Conservation (phyloP, 2,113 vertebrate genomes). For the Peromyscus californicus region DNA sequence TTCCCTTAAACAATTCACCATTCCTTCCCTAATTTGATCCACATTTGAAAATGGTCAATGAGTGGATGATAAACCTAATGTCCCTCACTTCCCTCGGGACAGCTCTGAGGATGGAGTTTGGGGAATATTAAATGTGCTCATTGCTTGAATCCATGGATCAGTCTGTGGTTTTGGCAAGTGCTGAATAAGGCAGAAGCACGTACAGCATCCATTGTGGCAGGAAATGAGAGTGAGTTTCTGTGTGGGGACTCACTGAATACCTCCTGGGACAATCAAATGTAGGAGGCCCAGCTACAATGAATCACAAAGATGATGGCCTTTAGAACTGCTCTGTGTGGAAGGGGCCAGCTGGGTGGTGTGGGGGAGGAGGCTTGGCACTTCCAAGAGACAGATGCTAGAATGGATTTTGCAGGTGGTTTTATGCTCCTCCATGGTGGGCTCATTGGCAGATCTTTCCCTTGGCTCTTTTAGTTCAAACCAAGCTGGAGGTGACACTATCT, state of each 20-base stretch:
- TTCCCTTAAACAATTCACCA: neutral
- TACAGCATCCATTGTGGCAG: neutral
- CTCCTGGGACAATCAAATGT: conserved; percentile 34
- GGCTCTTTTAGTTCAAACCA: conserved; percentile 53
- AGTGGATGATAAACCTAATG: neutral
- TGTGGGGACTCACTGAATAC: neutral
- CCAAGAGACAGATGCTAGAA: conserved; percentile 76
- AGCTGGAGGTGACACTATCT: conserved; percentile 61
- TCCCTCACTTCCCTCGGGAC: neutral
- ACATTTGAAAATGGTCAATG: neutral
- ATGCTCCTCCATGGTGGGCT: conserved; percentile 65
- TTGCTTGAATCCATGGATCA: neutral
- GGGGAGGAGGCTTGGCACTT: conserved; percentile 70
- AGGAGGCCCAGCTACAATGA: conserved; percentile 12
- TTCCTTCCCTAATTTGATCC: neutral
- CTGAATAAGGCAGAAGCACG: neutral
- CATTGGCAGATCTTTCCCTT: conserved; percentile 77
- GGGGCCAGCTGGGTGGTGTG: neutral
- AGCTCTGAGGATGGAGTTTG: conserved; percentile 15
- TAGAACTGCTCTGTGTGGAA: conserved; percentile 19
- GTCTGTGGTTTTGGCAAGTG: conserved; percentile 29
- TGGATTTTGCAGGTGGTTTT: conserved; percentile 78
- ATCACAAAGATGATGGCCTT: neutral
- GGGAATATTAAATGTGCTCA: neutral
- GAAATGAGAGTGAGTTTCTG: conserved; percentile 33